Evolutionary conservation across 2,888 invertebrate species (phyloP).

Genomic region (Drosophila pseudotakahashii): DNA sequence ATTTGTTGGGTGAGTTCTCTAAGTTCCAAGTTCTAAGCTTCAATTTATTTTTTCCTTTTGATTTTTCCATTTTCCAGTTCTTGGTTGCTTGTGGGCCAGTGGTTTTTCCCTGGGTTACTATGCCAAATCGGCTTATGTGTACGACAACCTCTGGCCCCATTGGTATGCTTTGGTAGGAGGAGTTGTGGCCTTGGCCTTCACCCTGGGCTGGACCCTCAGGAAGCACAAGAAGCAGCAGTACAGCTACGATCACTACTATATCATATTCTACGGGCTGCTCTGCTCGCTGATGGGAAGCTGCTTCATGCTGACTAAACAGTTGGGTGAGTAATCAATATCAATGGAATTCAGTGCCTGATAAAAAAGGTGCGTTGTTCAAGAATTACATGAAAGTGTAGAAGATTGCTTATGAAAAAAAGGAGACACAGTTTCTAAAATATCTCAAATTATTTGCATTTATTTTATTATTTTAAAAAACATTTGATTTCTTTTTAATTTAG

Average conservation of each 20-base stretch:
- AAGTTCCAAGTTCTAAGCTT: neutral
- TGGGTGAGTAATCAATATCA: slow-evolving; percentile 60
- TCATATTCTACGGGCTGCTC: slow-evolving; percentile 78
- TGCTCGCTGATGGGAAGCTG: slow-evolving; percentile 75
- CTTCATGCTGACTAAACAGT: slow-evolving; percentile 74
- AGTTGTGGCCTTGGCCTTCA: slow-evolving; percentile 50
- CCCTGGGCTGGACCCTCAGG: slow-evolving; percentile 71
- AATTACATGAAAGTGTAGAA: neutral
- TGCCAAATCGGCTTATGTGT: slow-evolving; percentile 73
- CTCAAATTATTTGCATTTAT: too few species aligned
- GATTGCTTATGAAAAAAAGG: neutral
- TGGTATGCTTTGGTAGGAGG: slow-evolving; percentile 71
- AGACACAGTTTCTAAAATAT: too few species aligned
- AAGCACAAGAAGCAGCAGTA: slow-evolving; percentile 70
- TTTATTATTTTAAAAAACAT: too few species aligned
- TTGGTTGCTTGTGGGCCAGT: slow-evolving; percentile 71
- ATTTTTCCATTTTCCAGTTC: slow-evolving; percentile 40
- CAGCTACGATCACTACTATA: slow-evolving; percentile 77
- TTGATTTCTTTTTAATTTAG: too few species aligned
- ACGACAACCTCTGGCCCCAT: slow-evolving; percentile 75
- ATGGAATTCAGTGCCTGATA: neutral
- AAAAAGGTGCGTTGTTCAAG: too few species aligned
- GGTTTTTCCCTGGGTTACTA: slow-evolving; percentile 77
- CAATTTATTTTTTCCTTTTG: neutral
- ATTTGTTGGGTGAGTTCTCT: slow-evolving; percentile 53